Conservation (phyloP, 2,113 vertebrate species). For the Paralichthys olivaceus region DNA sequence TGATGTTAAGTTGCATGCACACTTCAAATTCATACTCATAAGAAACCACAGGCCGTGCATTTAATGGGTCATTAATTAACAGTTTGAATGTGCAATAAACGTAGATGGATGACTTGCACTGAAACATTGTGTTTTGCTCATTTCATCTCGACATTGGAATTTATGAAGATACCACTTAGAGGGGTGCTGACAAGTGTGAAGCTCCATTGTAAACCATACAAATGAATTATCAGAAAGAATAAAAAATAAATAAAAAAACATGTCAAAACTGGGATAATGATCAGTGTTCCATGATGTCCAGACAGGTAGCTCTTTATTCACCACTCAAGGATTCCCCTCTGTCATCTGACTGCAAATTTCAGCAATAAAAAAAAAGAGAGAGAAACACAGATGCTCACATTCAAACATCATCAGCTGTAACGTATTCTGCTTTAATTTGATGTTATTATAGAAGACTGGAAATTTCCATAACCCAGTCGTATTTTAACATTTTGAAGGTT, state of each 20-base stretch:
- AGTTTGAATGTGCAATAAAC: constrained; percentile 48
- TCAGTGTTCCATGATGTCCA: constrained; percentile 35
- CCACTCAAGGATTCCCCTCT: constrained; percentile 22
- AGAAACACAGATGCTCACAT: background rate
- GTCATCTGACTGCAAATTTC: constrained; percentile 40
- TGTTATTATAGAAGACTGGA: background rate
- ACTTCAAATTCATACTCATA: constrained; percentile 50
- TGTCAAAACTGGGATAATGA: constrained; percentile 22
- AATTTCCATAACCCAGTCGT: background rate
- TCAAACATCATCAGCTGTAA: background rate
- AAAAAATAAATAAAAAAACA: constrained; percentile 23
- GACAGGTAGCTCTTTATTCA: constrained; percentile 54
- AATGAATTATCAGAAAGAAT: constrained; percentile 35
- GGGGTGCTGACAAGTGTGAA: constrained; percentile 48
- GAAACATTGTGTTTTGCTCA: constrained; percentile 43
- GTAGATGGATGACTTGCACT: constrained; percentile 29
- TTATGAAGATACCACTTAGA: constrained; percentile 37
- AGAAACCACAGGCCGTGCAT: constrained; percentile 34
- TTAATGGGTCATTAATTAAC: constrained; percentile 60
- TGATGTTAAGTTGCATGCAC: constrained; percentile 54
- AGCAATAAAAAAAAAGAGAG: background rate
- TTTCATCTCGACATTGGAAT: constrained; percentile 25
- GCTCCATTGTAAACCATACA: constrained; percentile 1
- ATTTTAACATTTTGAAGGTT: background rate
- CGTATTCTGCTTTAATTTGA: background rate